These are phyloP conservation scores for Mola mola DNA, from an alignment of 2,113 vertebrate genomes.

Conservation along the genomic window DNA sequence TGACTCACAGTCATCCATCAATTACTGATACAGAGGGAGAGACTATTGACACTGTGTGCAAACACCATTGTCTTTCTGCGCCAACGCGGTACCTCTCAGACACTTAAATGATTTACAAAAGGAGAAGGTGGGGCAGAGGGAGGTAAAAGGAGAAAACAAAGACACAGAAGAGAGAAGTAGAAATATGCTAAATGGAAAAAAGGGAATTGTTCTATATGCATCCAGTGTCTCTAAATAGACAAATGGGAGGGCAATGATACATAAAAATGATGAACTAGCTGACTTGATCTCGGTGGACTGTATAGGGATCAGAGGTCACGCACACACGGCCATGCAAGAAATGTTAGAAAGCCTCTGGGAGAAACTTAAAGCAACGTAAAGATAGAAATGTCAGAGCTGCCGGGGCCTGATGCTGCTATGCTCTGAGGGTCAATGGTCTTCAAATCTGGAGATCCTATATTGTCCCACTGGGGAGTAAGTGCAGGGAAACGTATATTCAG, in stretches of 20 bases:
- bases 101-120: slow-evolving; percentile 84
- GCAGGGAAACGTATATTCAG: slow-evolving; percentile 49
- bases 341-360: slow-evolving; percentile 67
- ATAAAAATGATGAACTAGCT: slow-evolving; percentile 45
- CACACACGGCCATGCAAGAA: slow-evolving; percentile 43
- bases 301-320: slow-evolving; percentile 66
- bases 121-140: neutral
- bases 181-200: neutral
- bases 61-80: slow-evolving; percentile 82
- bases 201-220: slow-evolving; percentile 2
- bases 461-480: slow-evolving; percentile 47
- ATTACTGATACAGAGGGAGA: slow-evolving; percentile 78
- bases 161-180: neutral
- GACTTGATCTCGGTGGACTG: slow-evolving; percentile 59
- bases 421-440: slow-evolving; percentile 59
- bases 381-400: slow-evolving; percentile 65
- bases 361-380: slow-evolving; percentile 54
- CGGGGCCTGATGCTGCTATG: slow-evolving; percentile 53
- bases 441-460: slow-evolving; percentile 50
- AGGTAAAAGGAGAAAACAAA: neutral
- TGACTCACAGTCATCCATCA: slow-evolving; percentile 77
- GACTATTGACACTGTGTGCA: slow-evolving; percentile 88
- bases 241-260: slow-evolving; percentile 52
- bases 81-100: slow-evolving; percentile 79
- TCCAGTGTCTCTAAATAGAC: slow-evolving; percentile 53